A percentile compares a stretch with the other conserved stretches of the same genome.
These are phyloP conservation scores for Brachyrhaphis roseni DNA, from an alignment of 2,797 vertebrate species.

Conservation along the genomic window DNA sequence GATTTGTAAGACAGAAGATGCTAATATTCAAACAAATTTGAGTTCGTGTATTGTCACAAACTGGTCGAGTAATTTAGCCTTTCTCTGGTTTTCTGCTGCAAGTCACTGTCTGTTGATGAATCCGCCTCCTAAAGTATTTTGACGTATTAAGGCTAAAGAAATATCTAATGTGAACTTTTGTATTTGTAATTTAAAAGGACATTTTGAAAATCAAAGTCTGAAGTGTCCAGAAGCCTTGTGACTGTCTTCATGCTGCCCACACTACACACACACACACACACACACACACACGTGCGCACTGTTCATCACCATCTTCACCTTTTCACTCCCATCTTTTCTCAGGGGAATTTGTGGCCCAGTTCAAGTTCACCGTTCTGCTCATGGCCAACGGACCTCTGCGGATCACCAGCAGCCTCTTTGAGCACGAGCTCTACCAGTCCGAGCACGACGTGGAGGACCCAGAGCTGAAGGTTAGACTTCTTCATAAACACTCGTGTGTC, in stretches of 20 bases:
- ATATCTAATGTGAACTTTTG: neutral
- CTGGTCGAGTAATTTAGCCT: neutral
- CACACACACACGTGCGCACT: neutral
- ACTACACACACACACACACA: neutral
- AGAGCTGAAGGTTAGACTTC: slow-evolving; percentile 88
- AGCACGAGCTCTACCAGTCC: slow-evolving; percentile 93
- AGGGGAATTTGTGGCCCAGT: slow-evolving; percentile 97
- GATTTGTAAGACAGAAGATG: neutral
- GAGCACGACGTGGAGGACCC: slow-evolving; percentile 92
- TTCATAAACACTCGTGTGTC: neutral
- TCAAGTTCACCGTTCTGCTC: slow-evolving; percentile 97
- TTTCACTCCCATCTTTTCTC: slow-evolving; percentile 20
- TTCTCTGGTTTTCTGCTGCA: neutral
- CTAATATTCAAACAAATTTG: neutral
- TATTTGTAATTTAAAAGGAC: neutral
- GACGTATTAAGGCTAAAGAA: too few relatives aligned
- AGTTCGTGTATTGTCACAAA: neutral
- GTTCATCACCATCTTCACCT: neutral
- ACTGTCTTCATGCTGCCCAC: neutral
- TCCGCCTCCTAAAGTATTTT: neutral
- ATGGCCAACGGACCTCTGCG: slow-evolving; percentile 96
- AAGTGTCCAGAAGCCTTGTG: neutral
- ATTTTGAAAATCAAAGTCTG: neutral
- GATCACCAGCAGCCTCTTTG: slow-evolving; percentile 91
- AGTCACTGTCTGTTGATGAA: neutral